Conservation (phyloP, 1,140 invertebrate species). For the Penaeus chinensis region DNA sequence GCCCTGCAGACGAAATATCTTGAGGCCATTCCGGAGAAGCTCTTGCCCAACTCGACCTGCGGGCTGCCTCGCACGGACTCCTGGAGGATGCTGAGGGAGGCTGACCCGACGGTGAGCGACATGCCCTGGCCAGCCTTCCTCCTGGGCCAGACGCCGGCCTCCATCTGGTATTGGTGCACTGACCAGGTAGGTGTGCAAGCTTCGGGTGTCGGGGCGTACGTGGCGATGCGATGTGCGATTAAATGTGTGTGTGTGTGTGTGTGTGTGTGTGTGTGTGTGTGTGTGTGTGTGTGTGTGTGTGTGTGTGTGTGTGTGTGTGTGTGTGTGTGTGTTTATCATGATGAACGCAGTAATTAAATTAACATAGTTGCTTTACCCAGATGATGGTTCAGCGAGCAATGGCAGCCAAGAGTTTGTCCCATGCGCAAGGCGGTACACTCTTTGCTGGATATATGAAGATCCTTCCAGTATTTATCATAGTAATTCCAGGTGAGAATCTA, state of each 20-base stretch:
- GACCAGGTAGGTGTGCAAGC: slow-evolving; percentile 69
- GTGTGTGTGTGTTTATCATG: no score
- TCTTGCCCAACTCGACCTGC: slow-evolving; percentile 65
- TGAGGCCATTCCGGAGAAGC: slow-evolving; percentile 66
- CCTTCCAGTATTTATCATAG: slow-evolving; percentile 72
- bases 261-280: no score
- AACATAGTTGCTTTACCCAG: slow-evolving; percentile 65
- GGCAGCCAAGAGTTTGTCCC: slow-evolving; percentile 71
- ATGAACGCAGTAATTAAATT: no score
- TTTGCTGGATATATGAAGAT: slow-evolving; percentile 72
- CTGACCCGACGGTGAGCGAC: slow-evolving; percentile 66
- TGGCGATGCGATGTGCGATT: no score
- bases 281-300: no score
- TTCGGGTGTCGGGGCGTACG: no score
- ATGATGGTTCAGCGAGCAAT: slow-evolving; percentile 73
- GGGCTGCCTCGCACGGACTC: slow-evolving; percentile 65
- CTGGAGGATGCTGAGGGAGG: slow-evolving; percentile 68
- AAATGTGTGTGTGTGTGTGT: no score
- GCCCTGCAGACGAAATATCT: slow-evolving; percentile 70
- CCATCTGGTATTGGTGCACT: slow-evolving; percentile 73
- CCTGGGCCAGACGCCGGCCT: slow-evolving; percentile 70
- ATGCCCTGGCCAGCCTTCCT: slow-evolving; percentile 72
- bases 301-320: no score
- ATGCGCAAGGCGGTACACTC: slow-evolving; percentile 73
- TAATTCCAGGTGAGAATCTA: slow-evolving; percentile 67